These are phyloP conservation scores for Sapajus apella DNA, from an alignment of 2,113 vertebrate species.

Conservation along the genomic window DNA sequence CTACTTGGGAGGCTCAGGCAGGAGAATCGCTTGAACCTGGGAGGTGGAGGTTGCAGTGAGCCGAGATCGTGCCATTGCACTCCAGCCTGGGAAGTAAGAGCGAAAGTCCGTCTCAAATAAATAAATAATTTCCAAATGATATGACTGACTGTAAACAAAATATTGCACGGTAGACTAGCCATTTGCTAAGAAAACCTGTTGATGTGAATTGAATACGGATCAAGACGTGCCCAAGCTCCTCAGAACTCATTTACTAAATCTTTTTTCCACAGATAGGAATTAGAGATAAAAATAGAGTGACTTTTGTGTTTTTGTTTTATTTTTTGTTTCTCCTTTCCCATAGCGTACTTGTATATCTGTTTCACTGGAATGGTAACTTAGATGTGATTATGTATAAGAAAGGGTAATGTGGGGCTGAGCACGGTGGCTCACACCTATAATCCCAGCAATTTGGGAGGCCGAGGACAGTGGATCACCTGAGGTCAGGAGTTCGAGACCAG, in stretches of 20 bases:
- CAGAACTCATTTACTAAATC: slow-evolving; percentile 67
- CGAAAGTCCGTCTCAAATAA: too few species aligned
- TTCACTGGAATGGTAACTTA: slow-evolving; percentile 69
- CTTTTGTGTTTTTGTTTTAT: slow-evolving; percentile 62
- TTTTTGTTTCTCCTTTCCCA: slow-evolving; percentile 37
- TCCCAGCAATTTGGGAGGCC: too few species aligned
- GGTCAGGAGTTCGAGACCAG: too few species aligned
- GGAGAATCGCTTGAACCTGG: too few species aligned
- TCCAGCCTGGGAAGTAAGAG: too few species aligned
- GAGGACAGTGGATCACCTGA: too few species aligned
- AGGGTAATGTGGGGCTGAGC: slow-evolving; percentile 22
- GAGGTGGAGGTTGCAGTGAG: too few species aligned
- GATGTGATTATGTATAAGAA: slow-evolving; percentile 60
- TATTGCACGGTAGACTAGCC: slow-evolving; percentile 54
- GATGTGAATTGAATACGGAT: slow-evolving; percentile 77
- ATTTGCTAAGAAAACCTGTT: slow-evolving; percentile 78
- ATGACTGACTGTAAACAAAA: slow-evolving; percentile 58
- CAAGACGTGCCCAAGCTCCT: slow-evolving; percentile 69
- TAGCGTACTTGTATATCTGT: slow-evolving; percentile 54
- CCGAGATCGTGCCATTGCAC: too few species aligned
- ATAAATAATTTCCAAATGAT: slow-evolving; percentile 54
- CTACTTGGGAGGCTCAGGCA: too few species aligned
- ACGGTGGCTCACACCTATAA: too few species aligned
- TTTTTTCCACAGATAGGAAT: slow-evolving; percentile 73
- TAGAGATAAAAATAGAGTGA: slow-evolving; percentile 75